Base-by-base conservation (phyloP, 2,888 invertebrate species). In the Notocelia uddmanniana region DNA sequence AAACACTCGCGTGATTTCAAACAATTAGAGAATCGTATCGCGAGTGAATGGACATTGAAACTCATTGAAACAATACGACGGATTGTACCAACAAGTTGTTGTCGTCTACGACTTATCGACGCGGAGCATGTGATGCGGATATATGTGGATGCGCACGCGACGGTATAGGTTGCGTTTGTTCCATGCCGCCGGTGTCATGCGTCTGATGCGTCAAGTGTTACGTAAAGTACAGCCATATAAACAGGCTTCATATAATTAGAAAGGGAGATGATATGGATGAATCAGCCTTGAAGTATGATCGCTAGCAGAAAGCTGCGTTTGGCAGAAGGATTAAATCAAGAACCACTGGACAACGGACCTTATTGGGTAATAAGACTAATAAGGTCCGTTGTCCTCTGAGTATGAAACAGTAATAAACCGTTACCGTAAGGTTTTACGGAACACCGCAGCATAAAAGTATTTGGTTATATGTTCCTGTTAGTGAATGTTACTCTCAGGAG, bases 111-210 rank as follows among this genome's bases (percentile, higher is more conserved):
- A n/a, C 63, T 18, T 52, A 37, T 34, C 11, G 15, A 0, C 19
- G 15, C 13, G 34, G 34, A 18, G 15, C 9, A 52, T 34, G 34
- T 13, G 50, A 52, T 15, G 34, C 63, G 63, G 63, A 63, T 63
- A 23, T 31, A 9, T 2, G 8, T 63, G 31, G 52, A 63, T 63
- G 63, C 52, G 63, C 63, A 63, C 52, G 63, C 63, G 52, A 63
- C 50, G 31, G 52, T 48, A 21, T 18, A 9, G 60, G 48, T 62
- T 52, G 19, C 63, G 34, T 52, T 63, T 63, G 52, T 63, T 31
- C 34, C 63, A 34, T 50, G 48, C 63, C 34, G 63, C 19, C 19
- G 26, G 19, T 63, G 50, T 63, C 59, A 60, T 60, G 26, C 23
- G n/a, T n/a, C n/a, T n/a, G n/a, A 48, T 48, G 41, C 48, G 62